Evolutionary conservation across 2,113 vertebrate species (phyloP).

Genomic region (Anhinga rufa): DNA sequence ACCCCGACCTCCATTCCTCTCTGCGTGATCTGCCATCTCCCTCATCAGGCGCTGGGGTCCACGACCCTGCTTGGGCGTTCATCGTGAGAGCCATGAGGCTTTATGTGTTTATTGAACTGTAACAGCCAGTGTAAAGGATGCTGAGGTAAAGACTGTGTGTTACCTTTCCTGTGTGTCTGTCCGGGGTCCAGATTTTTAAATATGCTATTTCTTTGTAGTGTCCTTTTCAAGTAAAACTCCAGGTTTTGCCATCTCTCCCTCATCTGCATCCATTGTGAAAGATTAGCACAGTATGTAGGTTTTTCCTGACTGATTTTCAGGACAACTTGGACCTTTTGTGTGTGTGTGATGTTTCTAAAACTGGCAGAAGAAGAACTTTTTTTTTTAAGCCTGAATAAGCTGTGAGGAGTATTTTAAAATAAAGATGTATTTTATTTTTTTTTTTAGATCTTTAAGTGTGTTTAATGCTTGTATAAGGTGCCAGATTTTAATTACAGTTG

Average conservation of each 20-base stretch:
- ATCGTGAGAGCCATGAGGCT: not conserved
- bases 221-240: not conserved
- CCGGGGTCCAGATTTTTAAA: not conserved
- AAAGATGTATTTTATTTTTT: constrained; percentile 40
- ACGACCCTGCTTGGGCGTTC: not conserved
- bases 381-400: constrained; percentile 47
- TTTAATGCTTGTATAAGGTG: constrained; percentile 74
- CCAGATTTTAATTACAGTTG: constrained; percentile 86
- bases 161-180: not conserved
- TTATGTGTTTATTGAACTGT: not conserved
- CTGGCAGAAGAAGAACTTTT: constrained; percentile 53
- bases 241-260: not conserved
- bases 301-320: constrained; percentile 18
- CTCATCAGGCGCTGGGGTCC: not conserved
- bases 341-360: constrained; percentile 62
- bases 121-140: not conserved
- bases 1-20: not conserved
- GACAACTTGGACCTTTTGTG: constrained; percentile 48
- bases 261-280: not conserved
- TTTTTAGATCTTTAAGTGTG: constrained; percentile 43
- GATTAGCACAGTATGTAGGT: constrained; percentile 2
- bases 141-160: not conserved
- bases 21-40: not conserved
- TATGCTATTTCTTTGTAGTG: not conserved
- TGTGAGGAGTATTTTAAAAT: constrained; percentile 70